phyloP scores from a whole-genome alignment of 2,888 invertebrate species.

The Linyphia triangularis region DNA sequence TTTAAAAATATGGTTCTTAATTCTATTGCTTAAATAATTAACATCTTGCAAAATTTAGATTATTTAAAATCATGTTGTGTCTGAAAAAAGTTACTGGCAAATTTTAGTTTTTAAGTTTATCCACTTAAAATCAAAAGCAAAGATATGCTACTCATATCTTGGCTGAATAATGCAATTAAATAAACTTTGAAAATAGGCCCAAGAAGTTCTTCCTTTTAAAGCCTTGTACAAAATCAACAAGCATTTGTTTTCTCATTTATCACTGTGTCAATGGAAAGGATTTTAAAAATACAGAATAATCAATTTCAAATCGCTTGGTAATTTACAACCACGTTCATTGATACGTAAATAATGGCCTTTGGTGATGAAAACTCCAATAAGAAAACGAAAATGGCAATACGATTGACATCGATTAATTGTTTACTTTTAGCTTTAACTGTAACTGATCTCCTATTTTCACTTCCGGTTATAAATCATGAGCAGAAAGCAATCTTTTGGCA shows the following conservation, averaged over 20 bases:
- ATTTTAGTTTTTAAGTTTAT: too few relatives aligned
- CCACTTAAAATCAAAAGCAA: too few relatives aligned
- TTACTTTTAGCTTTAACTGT: background rate
- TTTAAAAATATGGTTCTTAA: too few relatives aligned
- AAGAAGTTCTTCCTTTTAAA: too few relatives aligned
- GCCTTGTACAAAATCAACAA: too few relatives aligned
- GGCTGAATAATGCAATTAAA: too few relatives aligned
- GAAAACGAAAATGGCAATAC: background rate
- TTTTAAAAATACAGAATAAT: background rate
- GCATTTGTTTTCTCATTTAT: background rate
- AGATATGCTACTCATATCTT: too few relatives aligned
- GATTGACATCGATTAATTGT: background rate
- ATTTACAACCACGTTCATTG: background rate
- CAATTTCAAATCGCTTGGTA: background rate
- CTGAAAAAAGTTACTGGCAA: too few relatives aligned
- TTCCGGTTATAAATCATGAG: constrained; percentile 3
- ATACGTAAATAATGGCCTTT: background rate
- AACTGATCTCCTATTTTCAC: background rate
- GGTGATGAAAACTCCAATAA: background rate
- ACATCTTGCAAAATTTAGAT: too few relatives aligned
- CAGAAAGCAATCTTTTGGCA: background rate
- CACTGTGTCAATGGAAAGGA: background rate
- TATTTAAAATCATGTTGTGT: too few relatives aligned
- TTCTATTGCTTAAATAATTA: too few relatives aligned
- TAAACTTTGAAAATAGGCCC: too few relatives aligned